Conservation (phyloP, 1,140 invertebrate species). For the Aplysia californica region DNA sequence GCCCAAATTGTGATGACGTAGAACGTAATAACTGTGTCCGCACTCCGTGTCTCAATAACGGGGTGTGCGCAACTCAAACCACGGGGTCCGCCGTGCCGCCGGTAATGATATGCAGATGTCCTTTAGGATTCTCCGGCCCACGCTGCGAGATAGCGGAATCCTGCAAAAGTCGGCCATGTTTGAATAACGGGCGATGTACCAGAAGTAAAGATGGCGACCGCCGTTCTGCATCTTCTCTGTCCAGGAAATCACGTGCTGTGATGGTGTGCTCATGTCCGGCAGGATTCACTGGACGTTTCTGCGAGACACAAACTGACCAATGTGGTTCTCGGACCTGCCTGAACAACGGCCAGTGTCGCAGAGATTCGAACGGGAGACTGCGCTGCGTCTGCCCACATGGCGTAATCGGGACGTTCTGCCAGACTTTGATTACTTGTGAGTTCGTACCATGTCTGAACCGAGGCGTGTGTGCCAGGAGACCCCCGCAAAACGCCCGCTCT, state of each 20-base stretch:
- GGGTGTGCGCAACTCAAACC: not conserved
- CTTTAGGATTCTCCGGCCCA: not conserved
- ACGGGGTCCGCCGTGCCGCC: too few species aligned
- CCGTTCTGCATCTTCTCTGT: not conserved
- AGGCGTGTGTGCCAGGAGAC: not conserved
- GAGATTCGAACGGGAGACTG: not conserved
- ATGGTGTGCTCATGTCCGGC: not conserved
- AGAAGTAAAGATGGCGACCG: not conserved
- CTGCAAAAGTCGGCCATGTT: not conserved
- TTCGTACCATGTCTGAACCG: constrained; percentile 10
- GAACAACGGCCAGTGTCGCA: constrained; percentile 1
- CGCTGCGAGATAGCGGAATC: not conserved
- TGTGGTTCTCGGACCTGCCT: not conserved
- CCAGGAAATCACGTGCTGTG: not conserved
- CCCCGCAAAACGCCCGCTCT: not conserved
- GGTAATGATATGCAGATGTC: not conserved
- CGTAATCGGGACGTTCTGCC: constrained; percentile 3
- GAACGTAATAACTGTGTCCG: not conserved
- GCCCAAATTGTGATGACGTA: not conserved
- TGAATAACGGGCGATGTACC: constrained; percentile 2
- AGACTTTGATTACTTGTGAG: not conserved
- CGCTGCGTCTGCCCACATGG: not conserved
- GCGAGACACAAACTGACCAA: not conserved
- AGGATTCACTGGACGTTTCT: not conserved
- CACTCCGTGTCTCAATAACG: not conserved